Base-by-base conservation (phyloP, 1,140 invertebrate species). In the Papilio dardanus region DNA sequence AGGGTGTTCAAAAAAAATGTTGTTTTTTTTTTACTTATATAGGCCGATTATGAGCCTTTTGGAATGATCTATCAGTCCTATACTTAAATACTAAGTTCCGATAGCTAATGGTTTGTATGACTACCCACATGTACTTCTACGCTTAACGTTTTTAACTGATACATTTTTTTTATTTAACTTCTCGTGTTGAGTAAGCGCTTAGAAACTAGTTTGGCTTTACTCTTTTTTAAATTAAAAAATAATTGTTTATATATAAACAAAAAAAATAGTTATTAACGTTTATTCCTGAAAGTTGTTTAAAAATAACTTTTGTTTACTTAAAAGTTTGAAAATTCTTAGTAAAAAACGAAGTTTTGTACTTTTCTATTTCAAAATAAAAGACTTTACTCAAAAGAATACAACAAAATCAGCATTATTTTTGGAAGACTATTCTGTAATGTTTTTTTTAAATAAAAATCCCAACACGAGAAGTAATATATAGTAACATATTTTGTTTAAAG, bases 191-290 rank as follows among this genome's bases (percentile, higher is more conserved):
- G 19, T 30, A 71, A 54, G 28, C 69, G 69, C 69, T 73, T 73
- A 73, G 46, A 33, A 31, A 73, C 69, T 73, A 73, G 46, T 73
- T 73, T 73, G 69, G 69, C 69, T 30, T 73, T 73, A 73, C 69
- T 24, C 30, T 67, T 67, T 67, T 28, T 16, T 14, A 33, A 8
- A 66, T 19, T 40, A 21, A 16, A 68, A 37, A 31, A 31, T 31
- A 1, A 37, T 14, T 1, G 10, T 1, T 37, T 37, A 37, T n/a
- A n/a, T n/a, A n/a, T n/a, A n/a, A n/a, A n/a, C n/a, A 66, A 12
- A 66, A 30, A 31, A 30, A 16, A 31, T 28, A n/a, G n/a, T n/a
- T n/a, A n/a, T n/a, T n/a, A n/a, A n/a, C n/a, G n/a, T n/a, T n/a
- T n/a, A n/a, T n/a, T n/a, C n/a, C n/a, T n/a, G n/a, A n/a, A n/a